Percentiles rank a stretch among this genome's conserved stretches.
These are phyloP conservation scores for Acipenser transmontanus DNA, from an alignment of 2,797 vertebrate genomes.

Conservation along the genomic window DNA sequence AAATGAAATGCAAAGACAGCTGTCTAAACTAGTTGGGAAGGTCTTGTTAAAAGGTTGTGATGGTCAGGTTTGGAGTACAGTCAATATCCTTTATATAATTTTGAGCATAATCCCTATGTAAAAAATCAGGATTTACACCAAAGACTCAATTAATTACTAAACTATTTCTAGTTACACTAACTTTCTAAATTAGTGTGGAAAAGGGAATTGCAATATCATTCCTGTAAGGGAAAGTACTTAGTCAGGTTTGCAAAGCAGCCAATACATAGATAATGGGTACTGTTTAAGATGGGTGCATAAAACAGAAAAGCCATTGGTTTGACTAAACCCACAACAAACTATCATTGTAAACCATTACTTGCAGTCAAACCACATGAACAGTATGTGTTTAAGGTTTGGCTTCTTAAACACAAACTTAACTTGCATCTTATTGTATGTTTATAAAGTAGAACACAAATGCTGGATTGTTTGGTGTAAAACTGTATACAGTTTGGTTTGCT, in stretches of 20 bases:
- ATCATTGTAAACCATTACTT: slow-evolving; percentile 38
- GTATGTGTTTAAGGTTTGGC: slow-evolving; percentile 58
- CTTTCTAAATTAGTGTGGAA: no score
- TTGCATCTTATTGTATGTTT: slow-evolving; percentile 49
- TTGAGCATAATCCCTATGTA: no score
- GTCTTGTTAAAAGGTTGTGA: no score
- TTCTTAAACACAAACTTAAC: slow-evolving; percentile 49
- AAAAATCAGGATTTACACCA: no score
- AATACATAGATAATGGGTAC: slow-evolving; percentile 26
- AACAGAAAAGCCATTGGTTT: slow-evolving; percentile 17
- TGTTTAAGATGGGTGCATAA: slow-evolving; percentile 22
- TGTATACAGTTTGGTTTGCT: slow-evolving; percentile 45
- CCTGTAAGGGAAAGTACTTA: slow-evolving; percentile 42
- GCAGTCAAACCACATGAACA: slow-evolving; percentile 55
- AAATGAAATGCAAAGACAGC: no score
- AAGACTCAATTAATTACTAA: no score
- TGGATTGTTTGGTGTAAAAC: slow-evolving; percentile 41
- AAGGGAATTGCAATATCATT: slow-evolving; percentile 11
- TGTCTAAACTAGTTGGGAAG: no score
- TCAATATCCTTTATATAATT: no score
- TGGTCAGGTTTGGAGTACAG: no score
- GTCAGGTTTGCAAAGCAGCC: slow-evolving; percentile 31
- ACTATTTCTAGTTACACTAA: no score
- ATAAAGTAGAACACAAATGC: slow-evolving; percentile 36
- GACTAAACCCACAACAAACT: slow-evolving; percentile 42